Conservation (phyloP, 53 echinoderm and acorn worm genomes). For the Holothuria leucospilota region DNA sequence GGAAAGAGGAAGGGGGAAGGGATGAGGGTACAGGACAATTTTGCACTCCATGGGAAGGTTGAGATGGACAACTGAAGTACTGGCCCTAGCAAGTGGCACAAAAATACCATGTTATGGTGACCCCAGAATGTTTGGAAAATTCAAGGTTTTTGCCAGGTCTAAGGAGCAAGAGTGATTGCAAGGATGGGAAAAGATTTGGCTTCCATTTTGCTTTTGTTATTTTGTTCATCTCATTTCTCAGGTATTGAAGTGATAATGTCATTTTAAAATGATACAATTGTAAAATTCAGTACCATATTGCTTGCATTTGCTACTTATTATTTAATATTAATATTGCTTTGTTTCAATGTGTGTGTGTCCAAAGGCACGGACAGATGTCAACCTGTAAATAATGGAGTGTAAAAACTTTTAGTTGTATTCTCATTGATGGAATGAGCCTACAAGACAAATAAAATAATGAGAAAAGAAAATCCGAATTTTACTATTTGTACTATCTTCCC, state of each 20-base stretch:
- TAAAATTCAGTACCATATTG: no score
- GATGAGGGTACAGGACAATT: no score
- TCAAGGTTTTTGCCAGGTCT: no score
- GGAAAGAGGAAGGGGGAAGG: no score
- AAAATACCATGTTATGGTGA: no score
- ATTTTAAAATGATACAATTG: no score
- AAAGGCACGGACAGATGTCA: constrained; percentile 6
- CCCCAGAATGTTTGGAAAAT: no score
- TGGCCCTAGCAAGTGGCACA: no score
- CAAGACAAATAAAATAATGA: constrained; percentile 15
- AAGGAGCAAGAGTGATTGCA: no score
- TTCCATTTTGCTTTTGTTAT: neutral
- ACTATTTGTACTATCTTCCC: no score
- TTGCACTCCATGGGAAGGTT: no score
- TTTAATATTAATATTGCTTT: constrained; percentile 2
- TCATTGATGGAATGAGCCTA: constrained; percentile 28
- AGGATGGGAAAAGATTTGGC: neutral
- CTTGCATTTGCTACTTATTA: neutral
- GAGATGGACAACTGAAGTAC: no score
- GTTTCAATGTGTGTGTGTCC: neutral
- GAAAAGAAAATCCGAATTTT: neutral
- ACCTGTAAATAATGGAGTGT: constrained; percentile 28
- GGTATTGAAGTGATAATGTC: constrained; percentile 5
- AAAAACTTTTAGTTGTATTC: constrained; percentile 35
- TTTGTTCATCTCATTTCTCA: constrained; percentile 14